Evolutionary conservation across 2,113 vertebrate genomes (phyloP), one percentile per base, ranked within the genome.

Genomic region (Pardalotus punctatus): DNA sequence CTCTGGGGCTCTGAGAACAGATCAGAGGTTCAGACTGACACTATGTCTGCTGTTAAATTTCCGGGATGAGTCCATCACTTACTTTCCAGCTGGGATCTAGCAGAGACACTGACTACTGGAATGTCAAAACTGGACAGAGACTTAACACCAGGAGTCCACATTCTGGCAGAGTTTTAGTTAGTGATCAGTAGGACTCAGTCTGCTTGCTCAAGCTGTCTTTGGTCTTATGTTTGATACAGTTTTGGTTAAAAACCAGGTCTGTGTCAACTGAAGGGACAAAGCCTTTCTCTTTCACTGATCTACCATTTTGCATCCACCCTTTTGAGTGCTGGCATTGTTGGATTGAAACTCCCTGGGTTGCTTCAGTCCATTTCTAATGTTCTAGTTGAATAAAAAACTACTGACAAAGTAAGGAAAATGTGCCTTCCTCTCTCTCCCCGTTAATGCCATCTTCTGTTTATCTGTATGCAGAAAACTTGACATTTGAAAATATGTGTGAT

Each of bases 401-500:
- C 60, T 35, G 28, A 35, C 14, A 47, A 15, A 31, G 22, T 35
- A 64, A 56, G 10, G 11, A 42, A 81, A 71, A 84, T 28, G 1
- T 35, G 12, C 1, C 33, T 83, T 2, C 8, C 3, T 94, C 42
- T 85, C 31, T 62, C 11, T 87, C 70, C 11, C 11, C 22, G 23
- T 81, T 76, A 85, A 84, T 60, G 14, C 2, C 36, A 43, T 53
- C 48, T 86, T 76, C 50, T 58, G 40, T 94, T 94, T 95, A 64
- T 79, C 70, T 65, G 28, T 24, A 81, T 57, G 53, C 25, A 77
- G 57, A 24, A 87, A 93, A 73, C 80, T 61, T 0, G 0, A 25
- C 69, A 69, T 91, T 85, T 72, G 40, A 86, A 91, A 81, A 76
- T 67, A 51, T 19, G 13, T 65, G 45, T 88, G 86, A 87, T 85